Conservation (phyloP, 2,113 vertebrate species). For the Sinocyclocheilus rhinocerous region DNA sequence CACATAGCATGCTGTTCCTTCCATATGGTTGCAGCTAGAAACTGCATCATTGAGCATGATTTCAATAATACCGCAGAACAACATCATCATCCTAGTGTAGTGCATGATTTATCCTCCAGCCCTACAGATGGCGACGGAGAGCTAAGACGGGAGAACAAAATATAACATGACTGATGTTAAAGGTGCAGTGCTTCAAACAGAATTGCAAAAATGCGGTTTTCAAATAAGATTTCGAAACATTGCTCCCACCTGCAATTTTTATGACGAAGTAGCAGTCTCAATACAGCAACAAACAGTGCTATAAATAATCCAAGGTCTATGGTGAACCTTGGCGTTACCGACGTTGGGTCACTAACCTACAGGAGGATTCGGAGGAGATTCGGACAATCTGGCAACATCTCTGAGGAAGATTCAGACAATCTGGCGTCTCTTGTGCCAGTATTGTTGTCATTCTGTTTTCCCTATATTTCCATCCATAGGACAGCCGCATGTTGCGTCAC, state of each 20-base stretch:
- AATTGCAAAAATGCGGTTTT: not conserved
- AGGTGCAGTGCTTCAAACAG: not conserved
- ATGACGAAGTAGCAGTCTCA: not conserved
- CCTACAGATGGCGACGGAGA: not conserved
- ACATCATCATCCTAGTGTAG: not conserved
- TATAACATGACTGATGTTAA: not conserved
- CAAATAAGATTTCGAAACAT: not conserved
- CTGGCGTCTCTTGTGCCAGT: slow-evolving; percentile 19
- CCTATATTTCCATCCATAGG: slow-evolving; percentile 35
- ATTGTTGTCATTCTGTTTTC: slow-evolving; percentile 3
- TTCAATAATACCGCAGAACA: not conserved
- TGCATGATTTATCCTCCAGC: not conserved
- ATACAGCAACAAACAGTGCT: too few species aligned
- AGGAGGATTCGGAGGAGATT: not conserved
- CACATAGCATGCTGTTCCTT: not conserved
- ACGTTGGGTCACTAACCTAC: not conserved
- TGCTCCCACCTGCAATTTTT: not conserved
- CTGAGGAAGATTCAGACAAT: not conserved
- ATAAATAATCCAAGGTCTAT: too few species aligned
- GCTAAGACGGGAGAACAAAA: not conserved
- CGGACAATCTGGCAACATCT: not conserved
- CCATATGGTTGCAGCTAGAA: not conserved
- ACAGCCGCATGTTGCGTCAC: slow-evolving; percentile 45
- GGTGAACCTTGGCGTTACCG: not conserved
- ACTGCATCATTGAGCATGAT: not conserved